A percentile compares a stretch with the other conserved stretches of the same genome.
Evolutionary conservation across 2,113 vertebrate species (phyloP).

Genomic region (Podocnemis expansa): DNA sequence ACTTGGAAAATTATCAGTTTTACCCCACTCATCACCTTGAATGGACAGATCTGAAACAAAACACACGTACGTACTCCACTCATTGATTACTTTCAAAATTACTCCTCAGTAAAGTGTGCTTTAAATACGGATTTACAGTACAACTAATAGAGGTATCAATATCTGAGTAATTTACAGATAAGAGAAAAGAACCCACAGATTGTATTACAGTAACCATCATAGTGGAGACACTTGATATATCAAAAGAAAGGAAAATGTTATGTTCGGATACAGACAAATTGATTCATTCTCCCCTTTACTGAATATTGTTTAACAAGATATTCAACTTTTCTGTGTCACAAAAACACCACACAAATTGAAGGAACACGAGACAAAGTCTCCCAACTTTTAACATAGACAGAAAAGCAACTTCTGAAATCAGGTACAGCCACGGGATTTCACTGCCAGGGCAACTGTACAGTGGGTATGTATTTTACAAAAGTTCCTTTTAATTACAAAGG

Average conservation of each 20-base stretch:
- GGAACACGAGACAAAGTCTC: background rate
- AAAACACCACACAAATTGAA: background rate
- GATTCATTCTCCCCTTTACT: background rate
- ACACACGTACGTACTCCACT: no score
- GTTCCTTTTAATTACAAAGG: background rate
- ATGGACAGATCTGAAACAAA: accelerated
- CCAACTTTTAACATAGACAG: background rate
- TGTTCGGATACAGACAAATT: background rate
- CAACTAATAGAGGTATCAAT: background rate
- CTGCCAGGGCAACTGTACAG: background rate
- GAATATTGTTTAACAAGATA: background rate
- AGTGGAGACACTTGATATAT: background rate
- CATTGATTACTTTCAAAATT: background rate
- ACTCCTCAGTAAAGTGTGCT: background rate
- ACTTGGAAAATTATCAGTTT: background rate
- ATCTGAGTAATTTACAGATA: accelerated
- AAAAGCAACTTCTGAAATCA: background rate
- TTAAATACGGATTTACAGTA: background rate
- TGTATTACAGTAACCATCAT: background rate
- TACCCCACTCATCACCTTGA: accelerated
- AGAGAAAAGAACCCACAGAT: background rate
- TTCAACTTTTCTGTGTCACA: background rate
- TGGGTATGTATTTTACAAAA: background rate
- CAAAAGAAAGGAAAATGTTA: background rate
- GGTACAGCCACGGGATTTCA: background rate